Percentiles rank a stretch among this genome's conserved stretches.
Evolutionary conservation across 2,797 vertebrate genomes (phyloP).

Genomic region (Kryptopterus vitreolus): DNA sequence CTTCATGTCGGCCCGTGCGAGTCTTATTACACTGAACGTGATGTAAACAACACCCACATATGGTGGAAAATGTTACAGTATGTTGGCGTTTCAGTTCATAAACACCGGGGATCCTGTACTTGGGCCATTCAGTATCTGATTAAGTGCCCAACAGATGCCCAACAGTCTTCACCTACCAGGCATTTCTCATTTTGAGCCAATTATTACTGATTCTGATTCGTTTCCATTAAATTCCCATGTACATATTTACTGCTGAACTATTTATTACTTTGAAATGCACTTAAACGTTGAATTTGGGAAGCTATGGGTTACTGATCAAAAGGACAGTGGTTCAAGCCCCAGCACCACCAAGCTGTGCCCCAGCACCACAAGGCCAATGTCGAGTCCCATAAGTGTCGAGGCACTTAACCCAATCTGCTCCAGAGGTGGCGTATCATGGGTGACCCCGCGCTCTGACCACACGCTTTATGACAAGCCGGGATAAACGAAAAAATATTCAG

Average conservation of each 20-base stretch:
- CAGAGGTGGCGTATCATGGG: no score
- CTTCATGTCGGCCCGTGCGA: not conserved
- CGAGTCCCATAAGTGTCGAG: no score
- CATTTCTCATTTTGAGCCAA: not conserved
- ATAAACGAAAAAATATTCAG: no score
- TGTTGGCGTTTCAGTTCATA: not conserved
- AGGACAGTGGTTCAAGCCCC: no score
- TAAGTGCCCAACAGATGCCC: not conserved
- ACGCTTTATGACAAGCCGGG: no score
- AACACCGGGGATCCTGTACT: not conserved
- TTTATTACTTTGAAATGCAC: not conserved
- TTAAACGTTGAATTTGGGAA: no score
- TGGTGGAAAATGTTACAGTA: not conserved
- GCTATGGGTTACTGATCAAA: no score
- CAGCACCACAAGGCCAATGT: no score
- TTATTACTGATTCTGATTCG: not conserved
- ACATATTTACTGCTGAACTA: not conserved
- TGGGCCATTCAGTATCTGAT: not conserved
- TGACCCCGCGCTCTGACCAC: no score
- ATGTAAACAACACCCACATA: not conserved
- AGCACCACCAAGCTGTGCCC: no score
- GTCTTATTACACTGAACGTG: not conserved
- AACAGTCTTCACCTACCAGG: not conserved
- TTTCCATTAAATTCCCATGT: not conserved
- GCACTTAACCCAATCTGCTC: no score